These are phyloP conservation scores for Artibeus lituratus DNA, from an alignment of 2,797 vertebrate species.

Conservation along the genomic window DNA sequence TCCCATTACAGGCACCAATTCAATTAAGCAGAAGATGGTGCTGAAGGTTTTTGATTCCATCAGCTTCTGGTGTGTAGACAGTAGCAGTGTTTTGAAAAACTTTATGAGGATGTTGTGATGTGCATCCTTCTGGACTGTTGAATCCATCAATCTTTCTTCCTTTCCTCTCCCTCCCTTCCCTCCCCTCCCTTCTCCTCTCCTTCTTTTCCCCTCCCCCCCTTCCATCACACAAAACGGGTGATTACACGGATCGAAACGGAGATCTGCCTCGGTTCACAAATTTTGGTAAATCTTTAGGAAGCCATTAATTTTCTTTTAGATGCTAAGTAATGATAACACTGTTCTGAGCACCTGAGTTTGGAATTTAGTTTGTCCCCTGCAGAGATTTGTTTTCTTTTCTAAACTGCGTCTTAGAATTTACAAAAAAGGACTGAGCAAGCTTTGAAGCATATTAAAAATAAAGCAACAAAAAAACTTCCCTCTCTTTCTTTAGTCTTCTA, in stretches of 20 bases:
- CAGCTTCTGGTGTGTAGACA: constrained; percentile 29
- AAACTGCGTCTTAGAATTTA: constrained; percentile 37
- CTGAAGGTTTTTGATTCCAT: constrained; percentile 25
- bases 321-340: background rate
- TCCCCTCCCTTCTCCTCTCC: accelerated
- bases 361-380: constrained; percentile 23
- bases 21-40: constrained; percentile 32
- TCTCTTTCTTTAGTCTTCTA: constrained; percentile 44
- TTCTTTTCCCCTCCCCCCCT: accelerated
- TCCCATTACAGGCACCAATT: constrained; percentile 27
- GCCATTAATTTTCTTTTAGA: background rate
- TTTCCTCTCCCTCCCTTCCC: too few species aligned
- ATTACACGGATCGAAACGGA: background rate
- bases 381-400: background rate
- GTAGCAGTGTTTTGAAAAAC: background rate
- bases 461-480: constrained; percentile 50
- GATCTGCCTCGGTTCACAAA: background rate
- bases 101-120: background rate
- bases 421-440: constrained; percentile 13
- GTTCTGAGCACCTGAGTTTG: background rate
- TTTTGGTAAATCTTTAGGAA: background rate
- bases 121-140: background rate
- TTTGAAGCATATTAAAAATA: constrained; percentile 54
- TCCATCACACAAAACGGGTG: background rate
- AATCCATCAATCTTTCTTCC: background rate